These are phyloP conservation scores for Coelopa frigida DNA, from an alignment of 1,140 invertebrate species.

Conservation along the genomic window DNA sequence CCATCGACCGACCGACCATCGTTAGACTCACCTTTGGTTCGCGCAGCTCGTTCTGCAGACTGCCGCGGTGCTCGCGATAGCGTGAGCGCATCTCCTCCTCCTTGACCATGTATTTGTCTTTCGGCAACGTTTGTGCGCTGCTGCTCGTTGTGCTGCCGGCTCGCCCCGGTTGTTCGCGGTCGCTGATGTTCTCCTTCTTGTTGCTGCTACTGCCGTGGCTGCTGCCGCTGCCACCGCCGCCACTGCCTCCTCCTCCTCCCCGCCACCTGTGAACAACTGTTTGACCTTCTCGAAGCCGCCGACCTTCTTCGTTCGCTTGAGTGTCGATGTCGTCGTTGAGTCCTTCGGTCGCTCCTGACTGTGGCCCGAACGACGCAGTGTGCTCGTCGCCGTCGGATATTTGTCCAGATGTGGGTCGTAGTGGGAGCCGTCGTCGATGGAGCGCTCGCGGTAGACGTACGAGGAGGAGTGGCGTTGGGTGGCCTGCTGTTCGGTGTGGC, in stretches of 20 bases:
- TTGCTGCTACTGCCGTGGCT: conserved; percentile 28
- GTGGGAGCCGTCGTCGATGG: conserved; percentile 55
- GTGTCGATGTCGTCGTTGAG: conserved; percentile 21
- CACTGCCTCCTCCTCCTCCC: conserved; percentile 9
- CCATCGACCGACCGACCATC: too few relatives aligned
- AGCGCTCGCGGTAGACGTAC: conserved; percentile 54
- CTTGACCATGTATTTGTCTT: conserved; percentile 38
- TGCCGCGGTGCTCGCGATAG: conserved; percentile 33
- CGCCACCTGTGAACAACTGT: conserved; percentile 35
- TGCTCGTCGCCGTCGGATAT: conserved; percentile 41
- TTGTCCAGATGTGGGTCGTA: conserved; percentile 55
- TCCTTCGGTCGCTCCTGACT: conserved; percentile 12
- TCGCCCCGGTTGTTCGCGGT: conserved; percentile 1
- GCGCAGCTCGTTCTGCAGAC: conserved; percentile 23
- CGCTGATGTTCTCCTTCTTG: conserved; percentile 31
- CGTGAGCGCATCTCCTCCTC: conserved; percentile 42
- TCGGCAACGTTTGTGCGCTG: conserved; percentile 11
- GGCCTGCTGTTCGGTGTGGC: conserved; percentile 46
- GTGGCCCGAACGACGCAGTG: conserved; percentile 24
- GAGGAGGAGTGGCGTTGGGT: conserved; percentile 44
- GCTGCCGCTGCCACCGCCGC: conserved; percentile 23
- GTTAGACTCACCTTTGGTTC: conserved; percentile 43
- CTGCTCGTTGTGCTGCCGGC: conserved; percentile 31
- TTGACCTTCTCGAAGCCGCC: conserved; percentile 59
- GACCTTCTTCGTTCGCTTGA: conserved; percentile 48